These are phyloP conservation scores for Cheilosia soror DNA, from an alignment of 2,888 invertebrate species.

Conservation along the genomic window DNA sequence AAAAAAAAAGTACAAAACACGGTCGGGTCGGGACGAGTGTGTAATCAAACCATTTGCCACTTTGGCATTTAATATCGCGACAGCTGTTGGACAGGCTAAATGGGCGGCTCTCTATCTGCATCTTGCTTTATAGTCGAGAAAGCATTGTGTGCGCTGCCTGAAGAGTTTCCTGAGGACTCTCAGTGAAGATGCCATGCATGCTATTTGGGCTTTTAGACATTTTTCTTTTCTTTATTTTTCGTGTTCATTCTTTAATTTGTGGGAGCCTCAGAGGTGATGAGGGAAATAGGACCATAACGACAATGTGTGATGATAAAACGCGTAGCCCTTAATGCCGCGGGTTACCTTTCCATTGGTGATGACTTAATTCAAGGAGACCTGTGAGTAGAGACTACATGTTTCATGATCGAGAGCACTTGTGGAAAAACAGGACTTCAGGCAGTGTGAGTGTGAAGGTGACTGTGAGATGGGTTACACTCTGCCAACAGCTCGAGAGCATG, in stretches of 20 bases:
- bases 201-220: constrained; percentile 34
- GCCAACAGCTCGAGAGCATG: constrained; percentile 38
- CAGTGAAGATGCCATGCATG: constrained; percentile 52
- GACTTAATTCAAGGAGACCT: constrained; percentile 61
- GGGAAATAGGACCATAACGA: neutral
- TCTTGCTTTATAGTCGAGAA: constrained; percentile 31
- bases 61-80: constrained; percentile 74
- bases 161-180: constrained; percentile 51
- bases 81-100: constrained; percentile 75
- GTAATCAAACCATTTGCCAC: constrained; percentile 75
- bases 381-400: constrained; percentile 23
- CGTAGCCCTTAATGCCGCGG: constrained; percentile 16
- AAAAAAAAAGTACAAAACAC: neutral
- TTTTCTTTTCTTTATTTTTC: constrained; percentile 12
- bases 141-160: constrained; percentile 30
- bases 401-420: constrained; percentile 50
- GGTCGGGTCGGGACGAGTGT: constrained; percentile 53
- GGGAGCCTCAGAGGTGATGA: constrained; percentile 24
- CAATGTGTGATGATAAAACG: constrained; percentile 34
- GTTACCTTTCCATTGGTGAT: constrained; percentile 37
- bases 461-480: constrained; percentile 33
- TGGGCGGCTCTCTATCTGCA: constrained; percentile 70
- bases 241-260: constrained; percentile 57
- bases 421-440: constrained; percentile 22
- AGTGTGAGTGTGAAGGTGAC: neutral